phyloP scores from a whole-genome alignment of 2,113 vertebrate genomes.

The Poeciliopsis prolifica region DNA sequence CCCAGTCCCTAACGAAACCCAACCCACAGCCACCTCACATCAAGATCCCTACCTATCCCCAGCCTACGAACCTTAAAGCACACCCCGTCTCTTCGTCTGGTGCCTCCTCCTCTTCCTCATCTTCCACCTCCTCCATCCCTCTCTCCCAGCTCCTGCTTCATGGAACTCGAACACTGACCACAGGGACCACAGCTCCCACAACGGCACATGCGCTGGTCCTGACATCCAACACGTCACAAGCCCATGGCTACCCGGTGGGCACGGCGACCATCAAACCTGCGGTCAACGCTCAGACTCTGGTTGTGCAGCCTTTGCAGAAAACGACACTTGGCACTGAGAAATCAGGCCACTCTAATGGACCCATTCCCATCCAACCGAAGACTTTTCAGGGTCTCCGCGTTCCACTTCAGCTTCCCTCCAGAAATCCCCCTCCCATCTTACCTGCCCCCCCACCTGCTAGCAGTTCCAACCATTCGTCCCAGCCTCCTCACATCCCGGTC shows the following conservation, averaged over 20 bases:
- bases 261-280: slow-evolving; percentile 84
- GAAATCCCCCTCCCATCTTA: slow-evolving; percentile 79
- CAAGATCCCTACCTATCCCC: slow-evolving; percentile 78
- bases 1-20: slow-evolving; percentile 81
- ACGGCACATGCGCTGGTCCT: slow-evolving; percentile 77
- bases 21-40: slow-evolving; percentile 78
- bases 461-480: slow-evolving; percentile 72
- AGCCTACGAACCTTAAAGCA: slow-evolving; percentile 77
- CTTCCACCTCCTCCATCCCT: slow-evolving; percentile 82
- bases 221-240: slow-evolving; percentile 67
- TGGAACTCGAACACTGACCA: slow-evolving; percentile 79
- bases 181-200: slow-evolving; percentile 62
- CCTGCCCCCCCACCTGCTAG: slow-evolving; percentile 73
- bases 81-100: slow-evolving; percentile 59
- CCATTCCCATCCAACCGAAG: slow-evolving; percentile 93
- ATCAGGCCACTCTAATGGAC: slow-evolving; percentile 64
- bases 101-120: slow-evolving; percentile 42
- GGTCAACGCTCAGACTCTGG: slow-evolving; percentile 88
- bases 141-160: slow-evolving; percentile 91
- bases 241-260: slow-evolving; percentile 81
- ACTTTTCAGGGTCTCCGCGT: slow-evolving; percentile 75
- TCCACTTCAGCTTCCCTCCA: slow-evolving; percentile 77
- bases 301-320: slow-evolving; percentile 93
- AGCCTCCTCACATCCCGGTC: slow-evolving; percentile 89
- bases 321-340: slow-evolving; percentile 68